Evolutionary conservation across 2,888 invertebrate genomes (phyloP), one percentile per base, ranked within the genome.

Genomic region (Steinernema hermaphroditum): DNA sequence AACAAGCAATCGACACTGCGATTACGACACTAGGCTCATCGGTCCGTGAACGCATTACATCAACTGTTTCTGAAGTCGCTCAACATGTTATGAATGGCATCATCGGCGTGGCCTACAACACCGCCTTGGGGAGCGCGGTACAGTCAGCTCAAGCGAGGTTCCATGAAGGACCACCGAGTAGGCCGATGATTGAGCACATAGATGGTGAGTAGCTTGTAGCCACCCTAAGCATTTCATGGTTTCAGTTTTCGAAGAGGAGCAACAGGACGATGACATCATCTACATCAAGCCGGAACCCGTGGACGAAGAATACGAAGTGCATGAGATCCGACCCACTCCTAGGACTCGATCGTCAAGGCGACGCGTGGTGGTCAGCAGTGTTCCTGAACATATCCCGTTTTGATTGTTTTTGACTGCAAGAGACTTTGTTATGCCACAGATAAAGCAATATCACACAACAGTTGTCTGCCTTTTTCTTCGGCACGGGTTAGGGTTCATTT

Each of bases 161-260:
- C 46, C 6, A 4, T 37, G 6, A 46, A n/a, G 46, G 46, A 46
- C 2, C 16, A 19, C 46, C 16, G 22, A 46, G 22, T 46, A 6
- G 46, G 2, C 46, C 46, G 46, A 9, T 16, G 46, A 16, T 46
- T 19, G 9, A 19, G 16, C 43, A 41, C 16, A 9, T 41, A 16
- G 43, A 8, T 41, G 9, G 9, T 41, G 41, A 14, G 9, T 8
- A 41, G 14, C 41, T 41, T 41, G 9, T 8, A 41, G 41, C 41
- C 9, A 41, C 41, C 9, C 41, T 8, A 9, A 41, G 9, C 41
- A 41, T 41, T 41, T 41, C 14, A 9, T 8, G 8, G 2, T 54
- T 54, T 54, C 54, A 54, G 54, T 27, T 8, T 27, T 19, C 27
- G 54, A 54, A 24, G 54, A 54, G 27, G 54, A 54, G 16, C 54